phyloP scores from a whole-genome alignment of 2,888 invertebrate species.

The Tipula vernalis region DNA sequence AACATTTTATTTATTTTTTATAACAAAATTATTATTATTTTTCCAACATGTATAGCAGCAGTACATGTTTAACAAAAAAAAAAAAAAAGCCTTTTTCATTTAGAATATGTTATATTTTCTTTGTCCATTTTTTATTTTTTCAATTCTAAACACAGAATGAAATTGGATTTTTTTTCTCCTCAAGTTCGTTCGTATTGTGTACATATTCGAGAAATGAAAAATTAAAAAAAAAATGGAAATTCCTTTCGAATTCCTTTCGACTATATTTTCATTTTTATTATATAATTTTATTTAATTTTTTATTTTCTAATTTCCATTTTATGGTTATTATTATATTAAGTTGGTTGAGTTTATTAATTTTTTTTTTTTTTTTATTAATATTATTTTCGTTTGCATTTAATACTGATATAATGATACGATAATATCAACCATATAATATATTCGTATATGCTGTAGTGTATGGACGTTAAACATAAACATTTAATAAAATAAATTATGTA shows the following conservation, averaged over 20 bases:
- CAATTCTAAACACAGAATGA: background rate
- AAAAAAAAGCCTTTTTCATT: background rate
- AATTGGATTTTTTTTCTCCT: background rate
- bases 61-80: background rate
- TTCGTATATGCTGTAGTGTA: background rate
- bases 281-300: slow-evolving; percentile 4
- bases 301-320: slow-evolving; percentile 4
- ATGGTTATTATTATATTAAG: slow-evolving; percentile 4
- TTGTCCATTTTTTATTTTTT: background rate
- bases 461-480: background rate
- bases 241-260: background rate
- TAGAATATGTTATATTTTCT: slow-evolving; percentile 4
- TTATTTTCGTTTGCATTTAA: background rate
- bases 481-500: background rate
- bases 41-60: background rate
- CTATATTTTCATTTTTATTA: slow-evolving; percentile 4
- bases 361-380: background rate
- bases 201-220: background rate
- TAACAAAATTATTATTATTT: background rate
- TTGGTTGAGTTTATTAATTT: background rate
- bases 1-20: background rate
- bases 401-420: background rate
- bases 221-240: background rate
- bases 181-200: background rate
- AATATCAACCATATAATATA: background rate